Base-by-base conservation (phyloP, 2,888 invertebrate genomes). In the Mythimna impura region DNA sequence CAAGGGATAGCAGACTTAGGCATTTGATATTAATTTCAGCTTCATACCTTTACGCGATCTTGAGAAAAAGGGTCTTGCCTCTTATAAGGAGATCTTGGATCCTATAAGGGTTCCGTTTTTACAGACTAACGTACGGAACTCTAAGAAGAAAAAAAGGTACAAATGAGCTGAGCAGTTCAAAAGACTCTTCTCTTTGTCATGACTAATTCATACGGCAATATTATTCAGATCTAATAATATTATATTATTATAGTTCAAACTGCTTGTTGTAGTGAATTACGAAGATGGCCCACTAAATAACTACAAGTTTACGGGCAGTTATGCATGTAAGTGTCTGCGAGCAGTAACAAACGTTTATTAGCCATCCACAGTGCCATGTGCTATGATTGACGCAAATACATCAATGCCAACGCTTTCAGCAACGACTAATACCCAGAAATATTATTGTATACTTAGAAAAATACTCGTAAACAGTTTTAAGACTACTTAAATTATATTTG, bases 311-410 rank as follows among this genome's bases (percentile, higher is more conserved):
- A 78, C 74, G 66, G 83, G 50, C 67, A 83, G 64, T 68, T 79
- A 78, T 40, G 63, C 25, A 47, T 52, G 80, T 58, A 43, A 74
- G 69, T 79, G 52, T 83, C 61, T 60, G n/a, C 40, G 34, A 73
- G 54, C 58, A 65, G 47, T 71, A 50, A 65, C 60, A 57, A 54
- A 20, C 40, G 22, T 81, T 81, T 83, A 83, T 71, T 71, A 57
- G 55, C 80, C 64, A 55, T 82, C 30, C 66, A 12, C 72, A 61
- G 40, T 83, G 81, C 75, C 84, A 83, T 81, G 66, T 86, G 86
- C 65, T 71, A 0, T 50, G 83, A 77, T 54, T 78, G 86, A 86
- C 86, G 84, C 64, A 81, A 73, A 78, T 43, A 83, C 70, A 83
- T 83, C 81, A 83, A 83, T 83, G 80, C 83, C 83, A 69, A 25